These are phyloP conservation scores for Habroteleia sp. DNA, from an alignment of 2,888 invertebrate species.

Conservation along the genomic window DNA sequence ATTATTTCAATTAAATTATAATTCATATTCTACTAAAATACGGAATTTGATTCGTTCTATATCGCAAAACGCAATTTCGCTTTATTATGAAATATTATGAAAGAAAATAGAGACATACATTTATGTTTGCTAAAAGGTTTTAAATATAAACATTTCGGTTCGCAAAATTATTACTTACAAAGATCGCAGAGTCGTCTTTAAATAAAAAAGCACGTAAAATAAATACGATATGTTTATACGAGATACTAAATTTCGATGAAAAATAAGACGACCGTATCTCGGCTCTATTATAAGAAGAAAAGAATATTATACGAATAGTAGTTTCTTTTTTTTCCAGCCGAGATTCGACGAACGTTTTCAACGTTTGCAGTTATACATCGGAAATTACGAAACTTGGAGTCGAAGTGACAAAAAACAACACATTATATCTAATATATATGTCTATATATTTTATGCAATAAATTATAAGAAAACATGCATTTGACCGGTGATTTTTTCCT, in stretches of 20 bases:
- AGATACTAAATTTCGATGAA: slow-evolving; percentile 33
- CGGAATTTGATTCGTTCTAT: slow-evolving; percentile 5
- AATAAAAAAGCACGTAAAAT: slow-evolving; percentile 31
- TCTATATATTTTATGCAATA: no score
- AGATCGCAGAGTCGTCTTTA: slow-evolving; percentile 20
- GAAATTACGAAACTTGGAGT: slow-evolving; percentile 60
- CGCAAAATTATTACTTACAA: slow-evolving; percentile 27
- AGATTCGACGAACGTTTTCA: slow-evolving; percentile 39
- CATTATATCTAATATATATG: no score
- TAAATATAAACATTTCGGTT: slow-evolving; percentile 14
- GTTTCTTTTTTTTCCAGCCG: slow-evolving; percentile 58
- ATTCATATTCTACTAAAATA: neutral
- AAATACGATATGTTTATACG: slow-evolving; percentile 46
- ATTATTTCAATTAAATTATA: slow-evolving; percentile 13
- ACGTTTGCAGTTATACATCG: slow-evolving; percentile 31
- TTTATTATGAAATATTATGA: slow-evolving; percentile 19
- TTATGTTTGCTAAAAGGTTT: slow-evolving; percentile 6
- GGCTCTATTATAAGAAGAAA: slow-evolving; percentile 42
- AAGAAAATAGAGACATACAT: slow-evolving; percentile 18
- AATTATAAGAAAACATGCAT: no score
- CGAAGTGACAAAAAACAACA: no score
- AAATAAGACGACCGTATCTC: slow-evolving; percentile 32
- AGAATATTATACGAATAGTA: slow-evolving; percentile 35
- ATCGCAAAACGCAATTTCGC: slow-evolving; percentile 18
- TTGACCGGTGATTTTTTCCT: no score